Conservation (phyloP, 1,140 invertebrate genomes). For the Scaptomyza montana region DNA sequence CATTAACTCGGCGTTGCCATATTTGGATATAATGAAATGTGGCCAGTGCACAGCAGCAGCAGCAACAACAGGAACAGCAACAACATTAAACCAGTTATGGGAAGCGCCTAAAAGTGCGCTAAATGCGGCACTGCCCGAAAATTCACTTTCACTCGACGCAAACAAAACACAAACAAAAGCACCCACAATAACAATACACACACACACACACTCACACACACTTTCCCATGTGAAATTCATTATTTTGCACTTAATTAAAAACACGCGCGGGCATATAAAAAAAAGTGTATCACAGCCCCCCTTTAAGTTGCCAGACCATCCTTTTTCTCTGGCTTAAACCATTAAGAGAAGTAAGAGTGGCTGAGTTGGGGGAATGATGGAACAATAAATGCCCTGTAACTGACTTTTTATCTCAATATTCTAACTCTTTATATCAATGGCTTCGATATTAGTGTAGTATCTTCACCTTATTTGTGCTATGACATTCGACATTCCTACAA, state of each 20-base stretch:
- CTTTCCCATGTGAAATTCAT: slow-evolving; percentile 44
- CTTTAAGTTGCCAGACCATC: not conserved
- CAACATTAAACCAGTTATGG: slow-evolving; percentile 66
- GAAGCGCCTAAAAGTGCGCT: slow-evolving; percentile 52
- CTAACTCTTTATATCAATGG: too few relatives aligned
- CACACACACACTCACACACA: slow-evolving; percentile 1
- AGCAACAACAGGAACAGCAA: slow-evolving; percentile 9
- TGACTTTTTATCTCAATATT: too few relatives aligned
- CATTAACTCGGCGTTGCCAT: slow-evolving; percentile 47
- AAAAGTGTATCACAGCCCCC: slow-evolving; percentile 34
- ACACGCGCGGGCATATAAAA: slow-evolving; percentile 49
- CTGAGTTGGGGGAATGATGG: not conserved
- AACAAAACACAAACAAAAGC: slow-evolving; percentile 3
- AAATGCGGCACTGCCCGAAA: slow-evolving; percentile 26
- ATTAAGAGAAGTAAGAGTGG: slow-evolving; percentile 8
- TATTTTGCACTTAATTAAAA: slow-evolving; percentile 80
- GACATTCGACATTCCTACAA: too few relatives aligned
- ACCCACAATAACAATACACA: slow-evolving; percentile 13
- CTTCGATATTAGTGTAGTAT: too few relatives aligned
- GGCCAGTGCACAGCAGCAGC: slow-evolving; percentile 19
- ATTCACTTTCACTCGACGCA: slow-evolving; percentile 35
- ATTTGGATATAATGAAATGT: slow-evolving; percentile 46
- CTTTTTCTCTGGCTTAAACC: slow-evolving; percentile 6
- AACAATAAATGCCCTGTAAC: not conserved
- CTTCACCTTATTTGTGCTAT: too few relatives aligned